A percentile compares a stretch with the other conserved stretches of the same genome.
These are phyloP conservation scores for Sphyrna mokarran DNA, from an alignment of 2,113 vertebrate genomes.

Conservation along the genomic window DNA sequence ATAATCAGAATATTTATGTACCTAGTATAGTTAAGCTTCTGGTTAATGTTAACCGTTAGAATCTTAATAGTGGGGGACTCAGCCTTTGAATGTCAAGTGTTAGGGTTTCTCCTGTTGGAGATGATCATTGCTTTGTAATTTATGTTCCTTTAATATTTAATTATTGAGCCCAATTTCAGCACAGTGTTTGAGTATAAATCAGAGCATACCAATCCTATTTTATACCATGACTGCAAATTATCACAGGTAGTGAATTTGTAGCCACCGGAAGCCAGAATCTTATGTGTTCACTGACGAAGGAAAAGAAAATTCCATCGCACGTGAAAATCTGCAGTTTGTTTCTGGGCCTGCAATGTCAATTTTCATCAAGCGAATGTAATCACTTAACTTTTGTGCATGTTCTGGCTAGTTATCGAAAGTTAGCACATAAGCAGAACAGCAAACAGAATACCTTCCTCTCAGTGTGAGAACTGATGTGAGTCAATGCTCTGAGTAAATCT, in stretches of 20 bases:
- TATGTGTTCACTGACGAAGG: neutral
- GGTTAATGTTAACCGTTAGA: neutral
- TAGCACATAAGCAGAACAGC: neutral
- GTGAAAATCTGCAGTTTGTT: constrained; percentile 14
- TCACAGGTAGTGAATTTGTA: neutral
- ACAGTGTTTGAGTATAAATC: neutral
- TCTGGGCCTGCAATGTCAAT: neutral
- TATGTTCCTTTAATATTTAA: neutral
- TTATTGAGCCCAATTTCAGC: neutral
- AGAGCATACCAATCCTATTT: neutral
- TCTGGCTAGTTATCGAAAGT: constrained; percentile 18
- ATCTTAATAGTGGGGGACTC: neutral
- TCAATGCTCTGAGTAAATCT: neutral
- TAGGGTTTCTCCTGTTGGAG: neutral
- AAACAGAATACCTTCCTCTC: constrained; percentile 27
- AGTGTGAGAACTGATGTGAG: neutral
- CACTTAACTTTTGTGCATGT: constrained; percentile 2
- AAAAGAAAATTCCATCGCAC: constrained; percentile 21
- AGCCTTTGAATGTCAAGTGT: neutral
- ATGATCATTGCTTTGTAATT: neutral
- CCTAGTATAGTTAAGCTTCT: neutral
- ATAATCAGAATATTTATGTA: neutral
- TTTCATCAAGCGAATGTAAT: constrained; percentile 8
- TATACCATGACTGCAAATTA: neutral
- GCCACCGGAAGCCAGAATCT: neutral